Base-by-base conservation (phyloP, 2,888 invertebrate genomes). In the Blastobasis lacticolella region DNA sequence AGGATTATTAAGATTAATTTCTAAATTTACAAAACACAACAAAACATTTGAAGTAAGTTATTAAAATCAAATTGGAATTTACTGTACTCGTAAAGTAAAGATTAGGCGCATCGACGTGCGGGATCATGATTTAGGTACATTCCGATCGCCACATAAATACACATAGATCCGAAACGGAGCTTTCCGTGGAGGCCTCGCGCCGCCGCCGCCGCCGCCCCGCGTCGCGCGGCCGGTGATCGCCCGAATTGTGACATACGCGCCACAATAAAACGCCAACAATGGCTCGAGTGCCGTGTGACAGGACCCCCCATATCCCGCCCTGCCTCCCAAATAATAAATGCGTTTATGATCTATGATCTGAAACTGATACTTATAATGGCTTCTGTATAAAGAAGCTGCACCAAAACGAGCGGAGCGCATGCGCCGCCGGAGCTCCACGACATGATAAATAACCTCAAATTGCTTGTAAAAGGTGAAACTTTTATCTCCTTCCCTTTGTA, bases 351-450 rank as follows among this genome's bases (percentile, higher is more conserved):
- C 86, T 87, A 88, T 86, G 88, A 87, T 85, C 78, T 82, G 88
- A 85, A 88, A 87, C 79, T 83, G 88, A 88, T 88, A 87, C 87
- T 85, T 84, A 81, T 86, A 82, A 86, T 87, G 79, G 87, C 88
- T 87, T 85, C 88, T 83, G 88, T 87, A 81, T 84, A 82, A 80
- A 81, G 81, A 79, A 82, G 82, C 79, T 81, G 76, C 72, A 78
- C 76, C 77, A 73, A 77, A 81, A 77, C 68, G 58, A 66, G 67
- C n/a, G 38, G 45, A 10, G 43, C 42, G 23, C 44, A 44, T 46
- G 45, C 46, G 48, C n/a, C 10, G 44, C 46, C 49, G 62, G 62
- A 58, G 62, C 65, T 61, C 57, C 64, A 64, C 62, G 64, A 73
- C 69, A 76, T 83, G 83, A 87, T 87, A 86, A 83, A 88, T 84